Base-by-base conservation (phyloP, 2,797 vertebrate genomes). In the Tragelaphus oryx region DNA sequence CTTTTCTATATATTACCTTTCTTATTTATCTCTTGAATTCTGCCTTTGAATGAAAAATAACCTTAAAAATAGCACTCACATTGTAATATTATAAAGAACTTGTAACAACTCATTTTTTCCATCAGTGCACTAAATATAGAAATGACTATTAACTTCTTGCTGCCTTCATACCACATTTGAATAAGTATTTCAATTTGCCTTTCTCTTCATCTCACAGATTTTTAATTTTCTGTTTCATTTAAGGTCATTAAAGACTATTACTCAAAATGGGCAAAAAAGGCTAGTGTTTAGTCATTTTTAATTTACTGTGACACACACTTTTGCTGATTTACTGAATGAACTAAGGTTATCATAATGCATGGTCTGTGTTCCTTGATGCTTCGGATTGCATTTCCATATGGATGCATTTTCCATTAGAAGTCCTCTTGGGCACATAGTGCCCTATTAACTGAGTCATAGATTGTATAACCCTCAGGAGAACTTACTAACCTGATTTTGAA, bases 191-290 rank as follows among this genome's bases (percentile, higher is more conserved):
- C 94, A 95, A 97, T 97, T 97, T 95, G 30, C 93, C 71, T 75
- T 96, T 96, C 80, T 97, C 82, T 95, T 97, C 97, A 97, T 97
- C 93, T 97, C 97, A 97, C 93, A 95, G 96, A 97, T 90, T 97
- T 98, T 97, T 97, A 97, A 98, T 98, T 97, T 97, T 97, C 97
- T 98, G 95, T 97, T 97, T 97, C 97, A 97, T 97, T 98, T 97
- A 96, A 96, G 87, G 87, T 96, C 97, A 96, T 98, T 98, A 97
- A 94, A 54, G 82, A 97, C 92, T 97, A 94, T 97, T 94, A 95
- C 88, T 96, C 95, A 96, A 95, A 96, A 97, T 95, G 92, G 81
- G 78, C 80, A 94, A 92, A 93, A 96, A 83, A 71, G 80, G 62
- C 88, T 91, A 96, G 87, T 91, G 79, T 96, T 97, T 98, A 96